Base-by-base conservation (phyloP, 1,140 invertebrate species). In the Phenacoccus solenopsis region DNA sequence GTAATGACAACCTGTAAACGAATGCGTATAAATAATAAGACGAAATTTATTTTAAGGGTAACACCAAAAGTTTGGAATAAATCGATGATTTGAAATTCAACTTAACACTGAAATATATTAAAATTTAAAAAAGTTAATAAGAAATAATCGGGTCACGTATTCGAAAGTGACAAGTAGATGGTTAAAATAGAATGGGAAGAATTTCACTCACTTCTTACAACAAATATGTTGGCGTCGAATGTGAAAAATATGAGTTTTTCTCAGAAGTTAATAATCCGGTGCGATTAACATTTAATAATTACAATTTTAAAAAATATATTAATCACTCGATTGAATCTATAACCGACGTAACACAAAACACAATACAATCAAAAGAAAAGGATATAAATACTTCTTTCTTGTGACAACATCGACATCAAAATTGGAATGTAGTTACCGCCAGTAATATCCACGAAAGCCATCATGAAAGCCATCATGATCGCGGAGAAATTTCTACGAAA, bases 61-160 rank as follows among this genome's bases (percentile, higher is more conserved):
- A n/a, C n/a, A n/a, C n/a, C n/a, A n/a, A n/a, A n/a, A n/a, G n/a
- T n/a, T n/a, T n/a, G n/a, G n/a, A n/a, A n/a, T n/a, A n/a, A n/a
- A n/a, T n/a, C 16, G 56, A 25, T 24, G 2, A 64, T 64, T 64
- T 24, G 32, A 38, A 10, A 38, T n/a, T 38, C 32, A 38, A n/a
- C 32, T 10, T 38, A 38, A 38, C 9, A 38, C 32, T 38, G 32
- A 38, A 38, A 9, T 38, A 9, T n/a, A 64, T 5, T 24, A 64
- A 1, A 64, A 25, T 64, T 10, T 10, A 64, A 64, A 10, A 16
- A 9, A 64, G 22, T 25, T 24, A 25, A 64, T 64, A 64, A 64
- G 12, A 64, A 3, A 64, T 24, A 64, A 64, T 64, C 59, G 59
- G 59, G 59, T 64, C 59, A 64, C 59, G 59, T 64, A 64, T 64